Percentiles rank a stretch among this genome's conserved stretches.
phyloP scores from a whole-genome alignment of 2,888 invertebrate species.

The Leucozona laternaria region DNA sequence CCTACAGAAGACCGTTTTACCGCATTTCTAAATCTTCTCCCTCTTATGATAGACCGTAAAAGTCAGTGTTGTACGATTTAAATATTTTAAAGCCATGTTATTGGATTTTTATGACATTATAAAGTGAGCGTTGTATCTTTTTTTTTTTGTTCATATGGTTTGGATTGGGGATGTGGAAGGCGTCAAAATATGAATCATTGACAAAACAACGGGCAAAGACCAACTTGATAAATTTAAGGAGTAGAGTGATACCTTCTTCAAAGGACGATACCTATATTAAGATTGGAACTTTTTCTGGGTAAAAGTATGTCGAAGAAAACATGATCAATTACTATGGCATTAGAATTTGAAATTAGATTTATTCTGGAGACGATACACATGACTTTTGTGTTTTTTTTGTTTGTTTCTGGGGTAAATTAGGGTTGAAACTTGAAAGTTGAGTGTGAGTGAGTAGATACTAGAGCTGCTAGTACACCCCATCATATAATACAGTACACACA shows the following conservation, averaged over 20 bases:
- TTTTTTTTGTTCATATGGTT: not conserved
- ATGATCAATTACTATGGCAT: conserved; percentile 63
- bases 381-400: not conserved
- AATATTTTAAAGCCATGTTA: conserved; percentile 74
- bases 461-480: conserved; percentile 2
- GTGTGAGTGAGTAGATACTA: not conserved
- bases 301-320: not conserved
- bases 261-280: not conserved
- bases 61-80: conserved; percentile 55
- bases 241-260: not conserved
- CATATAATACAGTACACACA: conserved; percentile 10
- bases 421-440: conserved; percentile 40
- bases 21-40: conserved; percentile 34
- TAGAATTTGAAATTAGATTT: conserved; percentile 57
- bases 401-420: conserved; percentile 29
- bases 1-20: conserved; percentile 27
- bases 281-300: not conserved
- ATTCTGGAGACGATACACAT: conserved; percentile 47
- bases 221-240: not conserved
- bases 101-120: conserved; percentile 67
- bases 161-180: conserved; percentile 21
- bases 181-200: conserved; percentile 67
- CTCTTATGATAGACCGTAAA: not conserved
- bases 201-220: conserved; percentile 5
- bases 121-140: conserved; percentile 15